Evolutionary conservation across 2,113 vertebrate species (phyloP).

Genomic region (Strix uralensis): DNA sequence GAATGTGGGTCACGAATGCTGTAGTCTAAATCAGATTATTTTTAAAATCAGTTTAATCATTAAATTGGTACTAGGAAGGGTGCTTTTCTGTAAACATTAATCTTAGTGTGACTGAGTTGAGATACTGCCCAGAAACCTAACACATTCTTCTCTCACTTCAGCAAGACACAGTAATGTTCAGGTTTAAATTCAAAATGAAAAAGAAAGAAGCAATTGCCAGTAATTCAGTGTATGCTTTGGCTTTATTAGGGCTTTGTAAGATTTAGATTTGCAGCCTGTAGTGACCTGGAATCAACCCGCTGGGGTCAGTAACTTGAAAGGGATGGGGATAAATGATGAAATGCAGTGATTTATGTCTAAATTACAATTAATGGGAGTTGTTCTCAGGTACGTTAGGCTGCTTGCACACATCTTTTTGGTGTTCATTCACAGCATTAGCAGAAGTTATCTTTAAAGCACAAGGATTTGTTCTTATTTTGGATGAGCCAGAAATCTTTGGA

Average conservation of each 20-base stretch:
- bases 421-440: neutral
- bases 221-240: neutral
- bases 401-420: neutral
- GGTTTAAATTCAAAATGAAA: neutral
- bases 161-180: fast-evolving
- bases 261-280: neutral
- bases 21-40: neutral
- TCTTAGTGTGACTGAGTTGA: fast-evolving
- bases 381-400: neutral
- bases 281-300: neutral
- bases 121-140: fast-evolving
- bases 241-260: neutral
- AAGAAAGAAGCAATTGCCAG: neutral
- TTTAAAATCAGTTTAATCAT: neutral
- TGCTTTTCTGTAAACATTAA: neutral
- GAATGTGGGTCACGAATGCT: neutral
- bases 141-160: fast-evolving
- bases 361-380: neutral
- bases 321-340: neutral
- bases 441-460: neutral
- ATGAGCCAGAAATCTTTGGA: neutral
- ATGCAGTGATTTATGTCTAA: neutral
- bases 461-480: neutral
- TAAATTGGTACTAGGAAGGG: neutral
- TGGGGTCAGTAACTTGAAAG: neutral